Evolutionary conservation across 2,888 invertebrate genomes (phyloP), one percentile per base, ranked within the genome.

Genomic region (Sarcophaga carnaria): DNA sequence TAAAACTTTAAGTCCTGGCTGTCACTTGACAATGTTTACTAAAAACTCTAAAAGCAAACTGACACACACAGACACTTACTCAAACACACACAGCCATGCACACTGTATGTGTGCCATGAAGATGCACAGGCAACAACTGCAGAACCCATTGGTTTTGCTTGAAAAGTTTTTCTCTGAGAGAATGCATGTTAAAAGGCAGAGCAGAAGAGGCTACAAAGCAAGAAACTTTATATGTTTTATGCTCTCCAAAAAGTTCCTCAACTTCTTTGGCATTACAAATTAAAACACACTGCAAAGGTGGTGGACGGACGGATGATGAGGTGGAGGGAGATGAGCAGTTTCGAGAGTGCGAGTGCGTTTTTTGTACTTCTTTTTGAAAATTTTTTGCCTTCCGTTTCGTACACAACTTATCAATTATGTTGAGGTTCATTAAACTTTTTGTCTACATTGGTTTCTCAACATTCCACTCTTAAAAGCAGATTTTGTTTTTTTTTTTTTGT

Each of bases 401-500:
- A 81, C 74, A 84, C 74, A 84, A 79, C 79, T 87, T 84, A 81
- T 82, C 87, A 87, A 87, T 87, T 87, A 87, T 79, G 81, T 76
- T 87, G 87, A 82, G 87, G 87, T 87, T 87, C 87, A 84, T 87
- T 87, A 87, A 87, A 87, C 87, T 84, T 84, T 81, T 87, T 84
- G 75, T 81, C 81, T 84, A 72, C 76, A 49, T 37, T 69, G 64
- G 17, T 59, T 64, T 64, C 64, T 66, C 3, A 45, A 3, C 22
- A 66, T 5, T 37, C 17, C 22, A 64, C 37, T 79, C 70, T 63
- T 22, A 75, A 69, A 69, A 17, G 37, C 2, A 37, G 59, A 45
- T 70, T 63, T 1, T 37, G 11, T 37, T 25, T n/a, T 54, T 64
- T 74, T 70, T 63, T 1, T 37, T n/a, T 37, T 25, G n/a, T 64